Conservation (phyloP, 2,888 invertebrate genomes). For the Caenorhabditis sp. region DNA sequence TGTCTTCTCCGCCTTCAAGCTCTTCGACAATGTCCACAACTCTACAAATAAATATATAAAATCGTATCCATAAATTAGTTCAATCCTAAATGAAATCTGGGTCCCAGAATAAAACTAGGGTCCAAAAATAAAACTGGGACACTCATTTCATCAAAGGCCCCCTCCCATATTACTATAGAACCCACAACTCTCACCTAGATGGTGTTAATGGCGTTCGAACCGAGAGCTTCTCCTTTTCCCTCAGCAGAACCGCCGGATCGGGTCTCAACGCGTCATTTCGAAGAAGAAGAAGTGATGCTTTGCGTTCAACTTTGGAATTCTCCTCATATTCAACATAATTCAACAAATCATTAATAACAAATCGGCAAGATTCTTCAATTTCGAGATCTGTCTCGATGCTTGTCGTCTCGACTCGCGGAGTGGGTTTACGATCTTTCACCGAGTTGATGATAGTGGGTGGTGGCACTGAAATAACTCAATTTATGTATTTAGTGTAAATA, state of each 20-base stretch:
- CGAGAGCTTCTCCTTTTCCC: neutral
- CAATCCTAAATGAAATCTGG: too few relatives aligned
- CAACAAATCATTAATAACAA: conserved; percentile 56
- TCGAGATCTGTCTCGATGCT: conserved; percentile 9
- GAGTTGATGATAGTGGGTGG: neutral
- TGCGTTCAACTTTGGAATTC: conserved; percentile 49
- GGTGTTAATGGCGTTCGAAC: conserved; percentile 46
- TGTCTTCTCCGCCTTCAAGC: conserved; percentile 32
- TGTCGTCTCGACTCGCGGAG: neutral
- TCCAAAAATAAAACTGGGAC: too few relatives aligned
- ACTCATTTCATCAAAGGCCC: conserved; percentile 4
- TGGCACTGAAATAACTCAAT: neutral
- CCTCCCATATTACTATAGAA: too few relatives aligned
- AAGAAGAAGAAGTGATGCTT: conserved; percentile 51
- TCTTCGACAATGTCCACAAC: conserved; percentile 48
- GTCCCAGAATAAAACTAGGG: too few relatives aligned
- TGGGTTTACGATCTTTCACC: neutral
- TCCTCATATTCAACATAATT: conserved; percentile 61
- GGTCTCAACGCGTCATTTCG: conserved; percentile 26
- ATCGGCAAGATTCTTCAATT: conserved; percentile 32
- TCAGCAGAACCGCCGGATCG: conserved; percentile 21
- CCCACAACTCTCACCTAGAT: conserved; percentile 33
- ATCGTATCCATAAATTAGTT: neutral
- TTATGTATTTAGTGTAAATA: too few relatives aligned
- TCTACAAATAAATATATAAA: conserved; percentile 32